Percentiles rank a stretch among this genome's conserved stretches.
These are phyloP conservation scores for Etheostoma perlongum DNA, from an alignment of 2,797 vertebrate genomes.

Conservation along the genomic window DNA sequence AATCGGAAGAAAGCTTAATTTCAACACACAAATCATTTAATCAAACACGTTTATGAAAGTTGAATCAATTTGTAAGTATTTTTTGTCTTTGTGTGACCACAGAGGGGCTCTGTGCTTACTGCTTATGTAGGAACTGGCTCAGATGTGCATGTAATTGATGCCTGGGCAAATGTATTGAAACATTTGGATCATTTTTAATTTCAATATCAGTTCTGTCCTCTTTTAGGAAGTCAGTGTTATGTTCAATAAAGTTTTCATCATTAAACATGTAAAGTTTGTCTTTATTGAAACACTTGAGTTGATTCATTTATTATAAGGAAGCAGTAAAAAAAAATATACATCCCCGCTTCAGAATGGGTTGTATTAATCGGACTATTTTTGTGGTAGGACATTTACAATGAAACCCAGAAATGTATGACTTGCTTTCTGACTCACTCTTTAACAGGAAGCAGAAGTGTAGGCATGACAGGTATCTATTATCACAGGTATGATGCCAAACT, in stretches of 20 bases:
- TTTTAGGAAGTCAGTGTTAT: conserved; percentile 66
- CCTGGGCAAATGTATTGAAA: conserved; percentile 39
- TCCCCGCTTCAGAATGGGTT: background rate
- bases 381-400: background rate
- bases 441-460: conserved; percentile 37
- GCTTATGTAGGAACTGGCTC: conserved; percentile 27
- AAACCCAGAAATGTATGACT: conserved; percentile 1
- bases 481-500: conserved; percentile 33
- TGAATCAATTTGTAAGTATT: conserved; percentile 38
- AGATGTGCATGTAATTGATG: conserved; percentile 54
- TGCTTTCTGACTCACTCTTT: conserved; percentile 5
- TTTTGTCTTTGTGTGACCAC: conserved; percentile 52
- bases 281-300: conserved; percentile 2
- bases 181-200: conserved; percentile 29
- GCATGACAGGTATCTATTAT: conserved; percentile 54
- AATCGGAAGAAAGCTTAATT: conserved; percentile 44
- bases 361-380: background rate
- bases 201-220: conserved; percentile 53
- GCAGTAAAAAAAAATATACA: background rate
- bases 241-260: conserved; percentile 76
- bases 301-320: background rate
- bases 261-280: conserved; percentile 16
- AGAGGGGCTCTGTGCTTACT: conserved; percentile 27
- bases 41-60: conserved; percentile 29
- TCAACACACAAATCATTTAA: conserved; percentile 31